Percentiles rank a stretch among this genome's conserved stretches.
Evolutionary conservation across 2,797 vertebrate genomes (phyloP).

Genomic region (Melanotaenia nigrans): DNA sequence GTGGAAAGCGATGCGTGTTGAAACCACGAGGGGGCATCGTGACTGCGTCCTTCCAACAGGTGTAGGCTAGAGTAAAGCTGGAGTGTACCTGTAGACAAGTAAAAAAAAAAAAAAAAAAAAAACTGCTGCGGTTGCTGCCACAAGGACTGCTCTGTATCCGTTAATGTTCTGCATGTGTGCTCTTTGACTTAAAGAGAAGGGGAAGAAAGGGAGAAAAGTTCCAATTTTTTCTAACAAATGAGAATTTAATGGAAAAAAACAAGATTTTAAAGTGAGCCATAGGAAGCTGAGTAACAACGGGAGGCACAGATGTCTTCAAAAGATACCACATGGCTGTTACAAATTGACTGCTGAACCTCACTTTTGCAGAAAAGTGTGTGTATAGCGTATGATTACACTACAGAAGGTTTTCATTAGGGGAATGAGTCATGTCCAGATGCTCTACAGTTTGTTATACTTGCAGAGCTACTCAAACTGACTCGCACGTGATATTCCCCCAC

Average conservation of each 20-base stretch:
- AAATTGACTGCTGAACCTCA: constrained; percentile 6
- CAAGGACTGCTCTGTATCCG: constrained; percentile 20
- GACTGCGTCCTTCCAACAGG: constrained; percentile 80
- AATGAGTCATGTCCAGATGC: constrained; percentile 78
- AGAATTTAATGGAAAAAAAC: background rate
- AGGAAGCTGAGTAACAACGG: background rate
- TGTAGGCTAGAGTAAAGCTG: constrained; percentile 67
- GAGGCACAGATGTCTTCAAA: background rate
- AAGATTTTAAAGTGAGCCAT: background rate
- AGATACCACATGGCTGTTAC: background rate
- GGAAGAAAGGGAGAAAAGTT: background rate
- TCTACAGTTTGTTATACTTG: constrained; percentile 60
- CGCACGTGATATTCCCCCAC: constrained; percentile 39
- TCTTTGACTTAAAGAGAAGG: constrained; percentile 21
- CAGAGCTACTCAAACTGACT: constrained; percentile 59
- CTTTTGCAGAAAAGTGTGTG: constrained; percentile 11
- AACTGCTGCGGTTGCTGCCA: constrained; percentile 44
- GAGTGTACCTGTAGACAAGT: constrained; percentile 71
- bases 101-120: constrained; percentile 8
- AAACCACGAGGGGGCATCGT: constrained; percentile 79
- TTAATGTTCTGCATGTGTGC: background rate
- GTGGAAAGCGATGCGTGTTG: constrained; percentile 46
- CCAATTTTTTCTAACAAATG: background rate
- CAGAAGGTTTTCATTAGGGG: constrained; percentile 59
- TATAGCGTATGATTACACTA: constrained; percentile 39